Base-by-base conservation (phyloP, 2,797 vertebrate genomes). In the Leptodactylus fallax region DNA sequence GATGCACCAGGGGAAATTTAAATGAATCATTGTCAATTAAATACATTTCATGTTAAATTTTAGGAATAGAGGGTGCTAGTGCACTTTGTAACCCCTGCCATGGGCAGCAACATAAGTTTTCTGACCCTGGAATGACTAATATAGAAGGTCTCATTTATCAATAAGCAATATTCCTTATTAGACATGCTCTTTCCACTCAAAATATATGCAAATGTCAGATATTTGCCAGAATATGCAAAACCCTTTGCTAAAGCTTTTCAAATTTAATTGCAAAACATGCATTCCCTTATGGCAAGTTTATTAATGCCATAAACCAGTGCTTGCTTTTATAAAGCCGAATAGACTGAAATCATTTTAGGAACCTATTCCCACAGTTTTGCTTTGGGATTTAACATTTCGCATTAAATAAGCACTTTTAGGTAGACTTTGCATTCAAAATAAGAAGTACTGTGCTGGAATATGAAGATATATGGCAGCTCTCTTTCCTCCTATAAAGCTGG, bases 231-330 rank as follows among this genome's bases (percentile, higher is more conserved):
- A 45, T 71, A 71, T 45, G 69, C 36, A 71, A 1, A 45, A 45
- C 7, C 27, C 69, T 17, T 71, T 71, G 69, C 27, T 45, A 71
- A 19, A 45, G 36, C 69, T 17, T 71, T 71, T 71, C 27, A 19
- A 7, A 45, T 71, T 45, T 71, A 45, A 71, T 36, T 45, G 27
- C 16, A 71, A 71, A 71, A 45, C 67, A 72, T 45, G 69, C 36
- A 47, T 45, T 72, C 69, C 36, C 69, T 36, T 36, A 71, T 71
- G 67, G 7, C 6, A 71, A 36, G 14, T 71, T 71, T 71, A 71
- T 36, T 72, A 72, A 72, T 72, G 27, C 17, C 67, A 71, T 71
- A 71, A 71, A 71, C 10, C 65, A 71, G 67, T 16, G 36, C 45
- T 72, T 72, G 71, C 71, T 47, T 72, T 11, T 21, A 72, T 49